phyloP scores from a whole-genome alignment of 2,797 vertebrate species.

The Leontocebus nigricollis region DNA sequence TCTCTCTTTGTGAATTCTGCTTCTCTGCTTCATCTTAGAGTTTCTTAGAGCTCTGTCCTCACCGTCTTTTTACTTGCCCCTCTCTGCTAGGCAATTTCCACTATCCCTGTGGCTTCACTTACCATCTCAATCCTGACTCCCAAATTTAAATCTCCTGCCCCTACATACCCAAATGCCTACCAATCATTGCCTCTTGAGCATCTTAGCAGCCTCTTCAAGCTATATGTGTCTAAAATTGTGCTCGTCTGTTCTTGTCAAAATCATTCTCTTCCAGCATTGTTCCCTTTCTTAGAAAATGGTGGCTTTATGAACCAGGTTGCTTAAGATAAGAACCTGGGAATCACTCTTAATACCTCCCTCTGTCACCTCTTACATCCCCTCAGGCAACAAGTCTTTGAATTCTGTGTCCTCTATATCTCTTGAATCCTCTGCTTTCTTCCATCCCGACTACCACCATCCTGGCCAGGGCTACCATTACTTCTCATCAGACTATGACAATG shows the following conservation, averaged over 20 bases:
- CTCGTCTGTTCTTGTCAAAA: not conserved
- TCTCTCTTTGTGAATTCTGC: constrained; percentile 14
- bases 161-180: not conserved
- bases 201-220: not conserved
- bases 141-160: not conserved
- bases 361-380: not conserved
- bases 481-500: not conserved
- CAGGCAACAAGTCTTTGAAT: not conserved
- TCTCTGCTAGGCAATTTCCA: not conserved
- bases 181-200: not conserved
- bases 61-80: not conserved
- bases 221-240: not conserved
- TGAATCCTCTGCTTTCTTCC: constrained; percentile 15
- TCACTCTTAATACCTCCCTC: not conserved
- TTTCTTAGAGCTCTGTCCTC: not conserved
- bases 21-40: not conserved
- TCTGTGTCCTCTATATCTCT: not conserved
- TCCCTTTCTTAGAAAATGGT: not conserved
- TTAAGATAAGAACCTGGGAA: not conserved
- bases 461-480: not conserved
- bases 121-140: not conserved
- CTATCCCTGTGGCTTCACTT: not conserved
- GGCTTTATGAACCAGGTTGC: not conserved
- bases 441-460: not conserved
- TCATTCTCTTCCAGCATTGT: not conserved